Percentiles rank a stretch among this genome's conserved stretches.
Evolutionary conservation across 1,140 invertebrate genomes (phyloP).

Genomic region (Caenorhabditis inopinata): DNA sequence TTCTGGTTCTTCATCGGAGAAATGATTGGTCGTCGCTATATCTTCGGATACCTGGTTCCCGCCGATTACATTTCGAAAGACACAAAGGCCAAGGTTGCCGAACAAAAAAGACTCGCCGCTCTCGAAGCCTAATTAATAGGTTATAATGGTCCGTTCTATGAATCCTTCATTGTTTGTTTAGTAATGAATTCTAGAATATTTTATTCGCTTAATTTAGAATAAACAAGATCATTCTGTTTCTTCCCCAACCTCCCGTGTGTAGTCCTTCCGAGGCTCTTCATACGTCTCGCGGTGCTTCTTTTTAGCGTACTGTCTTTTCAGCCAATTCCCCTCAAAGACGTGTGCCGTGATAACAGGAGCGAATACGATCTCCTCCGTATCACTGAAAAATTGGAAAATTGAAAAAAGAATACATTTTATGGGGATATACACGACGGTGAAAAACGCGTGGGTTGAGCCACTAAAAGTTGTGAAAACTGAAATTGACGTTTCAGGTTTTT

Average conservation of each 20-base stretch:
- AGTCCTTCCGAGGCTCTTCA: not conserved
- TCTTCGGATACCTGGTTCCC: conserved; percentile 58
- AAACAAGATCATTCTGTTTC: not conserved
- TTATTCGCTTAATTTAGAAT: not conserved
- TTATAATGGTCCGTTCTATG: not conserved
- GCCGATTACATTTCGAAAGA: conserved; percentile 51
- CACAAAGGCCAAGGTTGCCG: conserved; percentile 26
- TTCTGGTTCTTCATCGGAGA: conserved; percentile 95
- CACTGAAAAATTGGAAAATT: not conserved
- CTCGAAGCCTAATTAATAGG: not conserved
- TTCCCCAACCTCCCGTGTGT: not conserved
- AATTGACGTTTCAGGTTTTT: too few species aligned
- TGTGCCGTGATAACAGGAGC: not conserved
- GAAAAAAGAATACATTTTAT: too few species aligned
- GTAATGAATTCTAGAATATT: not conserved
- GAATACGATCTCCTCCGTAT: not conserved
- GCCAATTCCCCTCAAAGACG: not conserved
- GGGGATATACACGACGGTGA: too few species aligned
- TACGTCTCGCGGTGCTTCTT: not conserved
- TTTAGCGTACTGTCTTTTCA: not conserved
- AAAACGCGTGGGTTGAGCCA: too few species aligned
- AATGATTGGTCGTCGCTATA: conserved; percentile 76
- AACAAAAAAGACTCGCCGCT: conserved; percentile 7
- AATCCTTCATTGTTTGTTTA: not conserved
- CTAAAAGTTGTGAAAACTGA: too few species aligned